Evolutionary conservation across 64 coral and sea anemone species (phyloP).

Genomic region (Platygyra sinensis): DNA sequence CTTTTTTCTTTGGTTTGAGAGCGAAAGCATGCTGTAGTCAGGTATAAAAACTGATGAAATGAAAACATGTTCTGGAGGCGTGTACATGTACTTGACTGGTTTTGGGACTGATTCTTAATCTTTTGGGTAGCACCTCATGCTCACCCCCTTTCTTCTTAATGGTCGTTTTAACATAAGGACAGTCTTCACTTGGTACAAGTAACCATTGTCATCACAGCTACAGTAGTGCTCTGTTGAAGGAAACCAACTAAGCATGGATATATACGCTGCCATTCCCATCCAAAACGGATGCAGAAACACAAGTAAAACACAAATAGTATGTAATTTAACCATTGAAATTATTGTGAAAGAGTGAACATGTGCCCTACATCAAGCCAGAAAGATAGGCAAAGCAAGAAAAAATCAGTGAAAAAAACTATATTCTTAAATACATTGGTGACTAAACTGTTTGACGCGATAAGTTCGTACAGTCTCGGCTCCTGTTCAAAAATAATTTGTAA

Average conservation of each 20-base stretch:
- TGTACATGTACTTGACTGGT: constrained; percentile 1
- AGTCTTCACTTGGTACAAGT: not conserved
- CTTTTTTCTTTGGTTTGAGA: constrained; percentile 8
- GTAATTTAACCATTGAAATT: too few species aligned
- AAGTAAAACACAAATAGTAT: not conserved
- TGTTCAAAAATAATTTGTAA: too few species aligned
- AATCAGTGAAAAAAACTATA: too few species aligned
- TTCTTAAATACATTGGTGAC: too few species aligned
- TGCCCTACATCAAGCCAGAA: too few species aligned
- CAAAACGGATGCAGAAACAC: not conserved
- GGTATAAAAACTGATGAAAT: constrained; percentile 15
- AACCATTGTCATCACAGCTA: constrained; percentile 25
- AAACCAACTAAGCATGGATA: not conserved
- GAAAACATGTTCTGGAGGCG: constrained; percentile 14
- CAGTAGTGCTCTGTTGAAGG: constrained; percentile 1
- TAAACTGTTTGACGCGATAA: too few species aligned
- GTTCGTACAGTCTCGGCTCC: too few species aligned
- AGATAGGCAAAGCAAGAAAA: too few species aligned
- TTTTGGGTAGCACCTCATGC: not conserved
- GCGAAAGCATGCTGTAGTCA: constrained; percentile 15
- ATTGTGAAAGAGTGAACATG: too few species aligned
- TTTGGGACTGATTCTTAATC: not conserved
- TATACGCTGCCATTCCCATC: not conserved
- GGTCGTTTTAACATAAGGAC: not conserved
- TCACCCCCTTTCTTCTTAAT: not conserved